Evolutionary conservation across 2,113 vertebrate genomes (phyloP).

Genomic region (Mormyrus iriodes): DNA sequence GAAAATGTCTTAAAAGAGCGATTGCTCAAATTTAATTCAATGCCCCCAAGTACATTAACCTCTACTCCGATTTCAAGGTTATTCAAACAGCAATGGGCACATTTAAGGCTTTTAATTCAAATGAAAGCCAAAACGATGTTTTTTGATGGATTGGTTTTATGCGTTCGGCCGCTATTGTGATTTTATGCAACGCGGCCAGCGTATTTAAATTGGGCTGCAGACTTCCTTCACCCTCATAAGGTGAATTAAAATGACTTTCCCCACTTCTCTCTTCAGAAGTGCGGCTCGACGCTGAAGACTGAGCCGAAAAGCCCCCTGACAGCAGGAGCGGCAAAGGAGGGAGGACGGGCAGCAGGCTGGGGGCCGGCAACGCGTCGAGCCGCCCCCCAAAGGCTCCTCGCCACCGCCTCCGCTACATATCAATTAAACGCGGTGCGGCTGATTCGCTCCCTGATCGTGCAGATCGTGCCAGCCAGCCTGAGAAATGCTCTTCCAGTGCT

Average conservation of each 20-base stretch:
- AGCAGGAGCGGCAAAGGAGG: background rate
- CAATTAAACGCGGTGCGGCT: background rate
- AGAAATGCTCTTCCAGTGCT: background rate
- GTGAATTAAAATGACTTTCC: conserved; percentile 27
- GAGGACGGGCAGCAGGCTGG: background rate
- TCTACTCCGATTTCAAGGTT: conserved; percentile 28
- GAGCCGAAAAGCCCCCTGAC: conserved; percentile 19
- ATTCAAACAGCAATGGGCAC: conserved; percentile 21
- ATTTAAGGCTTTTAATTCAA: conserved; percentile 29
- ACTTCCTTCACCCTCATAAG: conserved; percentile 23
- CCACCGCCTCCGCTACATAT: background rate
- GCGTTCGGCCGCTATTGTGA: conserved; percentile 24
- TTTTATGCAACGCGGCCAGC: conserved; percentile 9
- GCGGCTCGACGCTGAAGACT: background rate
- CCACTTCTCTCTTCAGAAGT: background rate
- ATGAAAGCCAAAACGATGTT: conserved; percentile 22
- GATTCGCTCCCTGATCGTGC: background rate
- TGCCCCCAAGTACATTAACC: conserved; percentile 19
- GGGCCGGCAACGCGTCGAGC: background rate
- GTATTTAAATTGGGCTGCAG: conserved; percentile 16
- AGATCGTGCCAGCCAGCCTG: background rate
- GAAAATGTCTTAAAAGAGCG: conserved; percentile 22
- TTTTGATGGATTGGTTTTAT: conserved; percentile 37
- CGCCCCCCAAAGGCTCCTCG: background rate
- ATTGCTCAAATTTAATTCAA: conserved; percentile 25